A percentile compares a stretch with the other conserved stretches of the same genome.
These are phyloP conservation scores for Cryptosula pallasiana DNA, from an alignment of 2,888 invertebrate species.

Conservation along the genomic window DNA sequence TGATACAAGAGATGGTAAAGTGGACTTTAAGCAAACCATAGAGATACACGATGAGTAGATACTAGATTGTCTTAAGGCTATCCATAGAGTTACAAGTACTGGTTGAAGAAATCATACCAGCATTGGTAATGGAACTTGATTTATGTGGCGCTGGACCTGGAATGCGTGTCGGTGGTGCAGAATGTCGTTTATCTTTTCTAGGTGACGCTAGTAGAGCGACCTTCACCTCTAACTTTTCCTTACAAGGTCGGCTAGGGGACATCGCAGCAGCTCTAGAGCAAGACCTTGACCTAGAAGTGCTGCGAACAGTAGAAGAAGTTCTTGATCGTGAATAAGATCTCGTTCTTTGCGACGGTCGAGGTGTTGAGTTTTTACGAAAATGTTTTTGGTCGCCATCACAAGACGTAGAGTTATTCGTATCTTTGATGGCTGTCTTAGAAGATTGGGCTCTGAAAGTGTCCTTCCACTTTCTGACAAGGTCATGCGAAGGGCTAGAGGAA, in stretches of 20 bases:
- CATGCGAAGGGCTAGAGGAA: slow-evolving; percentile 4
- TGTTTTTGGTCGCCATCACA: neutral
- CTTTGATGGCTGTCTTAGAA: neutral
- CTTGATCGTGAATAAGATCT: neutral
- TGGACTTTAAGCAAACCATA: too few relatives aligned
- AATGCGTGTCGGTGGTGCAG: slow-evolving; percentile 4
- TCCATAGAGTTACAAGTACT: slow-evolving; percentile 13
- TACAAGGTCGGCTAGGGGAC: neutral
- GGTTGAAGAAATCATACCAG: slow-evolving; percentile 3
- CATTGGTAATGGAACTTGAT: neutral
- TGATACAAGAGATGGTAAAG: too few relatives aligned
- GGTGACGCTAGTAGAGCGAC: neutral
- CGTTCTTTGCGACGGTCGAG: neutral
- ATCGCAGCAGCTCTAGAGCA: neutral
- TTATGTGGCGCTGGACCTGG: neutral
- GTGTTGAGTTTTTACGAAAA: neutral
- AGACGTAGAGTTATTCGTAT: neutral
- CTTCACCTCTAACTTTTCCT: neutral
- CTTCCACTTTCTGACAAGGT: slow-evolving; percentile 14
- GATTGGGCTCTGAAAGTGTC: neutral
- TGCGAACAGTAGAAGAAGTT: neutral
- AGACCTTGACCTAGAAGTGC: neutral
- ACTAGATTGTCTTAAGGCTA: neutral
- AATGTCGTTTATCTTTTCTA: slow-evolving; percentile 4
- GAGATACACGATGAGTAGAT: too few relatives aligned